phyloP scores from a whole-genome alignment of 2,797 vertebrate species.

The Gymnoscopelus microlampas region DNA sequence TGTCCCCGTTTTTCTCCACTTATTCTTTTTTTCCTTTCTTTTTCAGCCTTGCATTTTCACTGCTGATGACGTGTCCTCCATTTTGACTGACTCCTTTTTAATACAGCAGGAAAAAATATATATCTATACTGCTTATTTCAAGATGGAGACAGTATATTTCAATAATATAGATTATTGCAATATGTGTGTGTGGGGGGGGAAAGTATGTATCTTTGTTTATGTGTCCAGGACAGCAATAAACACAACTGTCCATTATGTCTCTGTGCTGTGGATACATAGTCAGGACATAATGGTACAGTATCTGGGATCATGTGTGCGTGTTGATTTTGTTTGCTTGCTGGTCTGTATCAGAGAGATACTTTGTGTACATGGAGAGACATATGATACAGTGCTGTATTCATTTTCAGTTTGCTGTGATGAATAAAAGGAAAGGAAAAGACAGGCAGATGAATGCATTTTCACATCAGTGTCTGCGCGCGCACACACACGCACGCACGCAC shows the following conservation, averaged over 20 bases:
- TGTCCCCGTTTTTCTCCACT: constrained; percentile 58
- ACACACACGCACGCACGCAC: constrained; percentile 34
- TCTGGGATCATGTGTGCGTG: not conserved
- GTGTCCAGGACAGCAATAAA: no score
- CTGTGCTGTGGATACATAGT: no score
- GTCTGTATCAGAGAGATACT: constrained; percentile 48
- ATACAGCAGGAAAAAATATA: no score
- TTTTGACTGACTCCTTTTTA: not conserved
- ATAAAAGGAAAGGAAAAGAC: constrained; percentile 69
- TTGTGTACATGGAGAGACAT: constrained; percentile 48
- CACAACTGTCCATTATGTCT: no score
- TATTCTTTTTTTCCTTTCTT: constrained; percentile 31
- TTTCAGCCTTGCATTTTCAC: constrained; percentile 23
- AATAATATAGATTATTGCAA: no score
- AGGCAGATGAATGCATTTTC: constrained; percentile 27
- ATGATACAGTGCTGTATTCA: constrained; percentile 81
- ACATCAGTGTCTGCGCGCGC: not conserved
- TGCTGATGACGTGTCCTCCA: not conserved
- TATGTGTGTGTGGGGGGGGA: no score
- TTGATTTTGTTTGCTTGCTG: constrained; percentile 61
- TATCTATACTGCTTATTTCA: no score
- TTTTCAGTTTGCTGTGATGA: no score
- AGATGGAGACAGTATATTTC: no score
- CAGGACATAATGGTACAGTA: no score
- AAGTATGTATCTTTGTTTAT: no score